Percentiles rank a stretch among this genome's conserved stretches.
These are phyloP conservation scores for Sula dactylatra DNA, from an alignment of 2,113 vertebrate species.

Conservation along the genomic window DNA sequence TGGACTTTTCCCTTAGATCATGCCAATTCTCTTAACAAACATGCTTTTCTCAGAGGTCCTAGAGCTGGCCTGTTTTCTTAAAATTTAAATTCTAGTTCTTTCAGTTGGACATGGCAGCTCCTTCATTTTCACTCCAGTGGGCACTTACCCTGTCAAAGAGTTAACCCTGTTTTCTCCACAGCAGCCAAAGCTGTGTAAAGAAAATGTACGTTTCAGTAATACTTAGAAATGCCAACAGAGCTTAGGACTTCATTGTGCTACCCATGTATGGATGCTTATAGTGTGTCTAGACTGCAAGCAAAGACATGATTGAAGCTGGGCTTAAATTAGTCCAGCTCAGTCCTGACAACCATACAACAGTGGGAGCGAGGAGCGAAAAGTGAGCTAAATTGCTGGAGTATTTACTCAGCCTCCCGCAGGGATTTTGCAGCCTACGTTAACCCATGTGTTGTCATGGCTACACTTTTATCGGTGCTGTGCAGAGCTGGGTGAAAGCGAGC, in stretches of 20 bases:
- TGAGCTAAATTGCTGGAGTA: neutral
- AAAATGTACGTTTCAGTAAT: neutral
- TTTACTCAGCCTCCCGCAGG: neutral
- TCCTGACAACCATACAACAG: neutral
- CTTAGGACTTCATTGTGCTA: neutral
- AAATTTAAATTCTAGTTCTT: neutral
- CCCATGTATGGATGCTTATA: neutral
- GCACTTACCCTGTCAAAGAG: neutral
- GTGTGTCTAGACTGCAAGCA: neutral
- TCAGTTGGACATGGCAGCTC: neutral
- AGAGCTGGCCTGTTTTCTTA: neutral
- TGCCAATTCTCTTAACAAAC: neutral
- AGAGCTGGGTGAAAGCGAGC: neutral
- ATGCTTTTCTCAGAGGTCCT: neutral
- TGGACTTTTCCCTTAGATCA: neutral
- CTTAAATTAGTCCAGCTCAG: neutral
- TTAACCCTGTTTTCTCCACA: neutral
- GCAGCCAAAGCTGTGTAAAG: neutral
- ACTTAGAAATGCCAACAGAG: neutral
- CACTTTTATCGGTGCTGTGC: neutral
- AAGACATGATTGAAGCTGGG: neutral
- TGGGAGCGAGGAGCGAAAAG: neutral
- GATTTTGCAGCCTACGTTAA: neutral
- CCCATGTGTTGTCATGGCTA: conserved; percentile 21
- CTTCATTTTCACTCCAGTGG: neutral